Base-by-base conservation (phyloP, 2,797 vertebrate genomes). In the Emys orbicularis region DNA sequence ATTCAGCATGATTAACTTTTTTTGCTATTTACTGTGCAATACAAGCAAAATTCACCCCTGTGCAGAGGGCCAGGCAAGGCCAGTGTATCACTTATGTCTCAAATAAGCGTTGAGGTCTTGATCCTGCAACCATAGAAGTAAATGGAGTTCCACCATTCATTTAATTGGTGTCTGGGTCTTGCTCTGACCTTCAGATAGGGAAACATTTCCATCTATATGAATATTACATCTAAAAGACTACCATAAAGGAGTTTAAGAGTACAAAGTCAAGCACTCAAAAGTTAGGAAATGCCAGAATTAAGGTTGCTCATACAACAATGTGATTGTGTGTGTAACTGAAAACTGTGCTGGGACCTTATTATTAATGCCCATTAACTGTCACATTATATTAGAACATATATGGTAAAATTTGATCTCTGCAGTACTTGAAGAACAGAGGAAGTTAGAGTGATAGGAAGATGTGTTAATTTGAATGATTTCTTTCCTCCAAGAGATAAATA, bases 401-500 rank as follows among this genome's bases (percentile, higher is more conserved):
- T 85, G 23, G 5, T 25, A 8, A 27, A 23, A 50, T 93, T 49
- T 90, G 31, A 83, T 81, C 31, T 87, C 11, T 37, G 56, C n/a
- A 65, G 94, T 34, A 76, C 8, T 79, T 84, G 52, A 82, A 84
- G 2, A 11, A 74, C 74, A 25, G 90, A 81, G 59, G 91, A 84
- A 79, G 87, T 41, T 72, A 79, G 88, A 89, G 72, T 0, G 0
- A 93, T 94, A 91, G 81, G n/a, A 86, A 74, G 47, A 79, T 92
- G 29, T 90, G 87, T 87, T 77, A 25, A 92, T 86, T 34, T 57
- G 1, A 31, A 53, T 88, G 92, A 8, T 88, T 93, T 95, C 25
- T 84, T 94, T 92, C 13, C 61, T 92, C 50, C 83, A 87, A 19
- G 53, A 91, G 80, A 84, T 81, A 94, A 83, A 95, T 41, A 44